Percentiles rank a stretch among this genome's conserved stretches.
Evolutionary conservation across 2,888 invertebrate genomes (phyloP).

Genomic region (Bellardia pandia): DNA sequence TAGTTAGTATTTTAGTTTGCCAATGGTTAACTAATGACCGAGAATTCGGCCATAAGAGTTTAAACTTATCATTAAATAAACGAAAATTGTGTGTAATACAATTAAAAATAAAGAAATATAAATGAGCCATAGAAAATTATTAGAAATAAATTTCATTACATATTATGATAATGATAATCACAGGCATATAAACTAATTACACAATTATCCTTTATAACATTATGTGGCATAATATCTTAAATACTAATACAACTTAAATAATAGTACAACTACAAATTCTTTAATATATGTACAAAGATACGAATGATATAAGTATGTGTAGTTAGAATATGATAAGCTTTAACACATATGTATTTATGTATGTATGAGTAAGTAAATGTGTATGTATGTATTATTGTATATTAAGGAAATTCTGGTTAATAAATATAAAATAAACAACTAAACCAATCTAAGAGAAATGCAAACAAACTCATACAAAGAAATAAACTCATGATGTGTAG

Average conservation of each 20-base stretch:
- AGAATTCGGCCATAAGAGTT: too few species aligned
- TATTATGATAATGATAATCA: slow-evolving; percentile 18
- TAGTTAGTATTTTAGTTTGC: too few species aligned
- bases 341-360: not conserved
- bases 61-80: slow-evolving; percentile 1
- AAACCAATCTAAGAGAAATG: not conserved
- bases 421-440: slow-evolving; percentile 42
- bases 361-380: not conserved
- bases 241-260: not conserved
- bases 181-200: slow-evolving; percentile 55
- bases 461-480: slow-evolving; percentile 2
- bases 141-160: slow-evolving; percentile 28
- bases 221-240: not conserved
- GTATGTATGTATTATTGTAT: not conserved
- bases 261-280: too few species aligned
- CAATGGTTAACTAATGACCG: too few species aligned
- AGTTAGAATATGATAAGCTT: not conserved
- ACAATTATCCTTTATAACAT: slow-evolving; percentile 14
- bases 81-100: slow-evolving; percentile 1
- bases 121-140: slow-evolving; percentile 22
- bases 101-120: slow-evolving; percentile 44
- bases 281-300: too few species aligned
- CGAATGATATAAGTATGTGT: not conserved
- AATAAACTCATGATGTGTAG: not conserved
- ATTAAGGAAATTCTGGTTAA: slow-evolving; percentile 27